Percentiles rank a stretch among this genome's conserved stretches.
phyloP scores from a whole-genome alignment of 2,113 vertebrate species.

The Thalassarche chlororhynchos region DNA sequence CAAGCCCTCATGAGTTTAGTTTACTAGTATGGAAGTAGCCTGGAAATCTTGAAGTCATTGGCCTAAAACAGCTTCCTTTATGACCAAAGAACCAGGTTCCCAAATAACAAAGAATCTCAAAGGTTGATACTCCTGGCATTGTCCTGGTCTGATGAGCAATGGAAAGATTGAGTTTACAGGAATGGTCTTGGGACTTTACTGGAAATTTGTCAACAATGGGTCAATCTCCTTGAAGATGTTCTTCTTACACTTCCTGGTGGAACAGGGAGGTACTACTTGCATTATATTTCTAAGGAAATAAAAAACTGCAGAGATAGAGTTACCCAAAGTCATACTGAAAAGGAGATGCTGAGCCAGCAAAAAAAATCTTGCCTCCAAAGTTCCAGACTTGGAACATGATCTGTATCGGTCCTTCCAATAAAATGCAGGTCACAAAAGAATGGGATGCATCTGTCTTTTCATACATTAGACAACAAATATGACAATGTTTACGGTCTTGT shows the following conservation, averaged over 20 bases:
- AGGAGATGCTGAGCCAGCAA: background rate
- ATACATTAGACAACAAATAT: background rate
- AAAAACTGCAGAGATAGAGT: background rate
- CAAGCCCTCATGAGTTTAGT: background rate
- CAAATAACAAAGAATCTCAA: background rate
- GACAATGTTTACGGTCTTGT: background rate
- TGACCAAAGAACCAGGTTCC: background rate
- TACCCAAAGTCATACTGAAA: background rate
- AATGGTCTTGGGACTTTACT: background rate
- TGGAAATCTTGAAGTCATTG: background rate
- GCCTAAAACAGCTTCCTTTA: background rate
- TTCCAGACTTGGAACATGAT: background rate
- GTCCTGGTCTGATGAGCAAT: background rate
- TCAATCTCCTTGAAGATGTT: background rate
- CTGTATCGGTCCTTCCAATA: background rate
- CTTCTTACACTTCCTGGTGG: background rate
- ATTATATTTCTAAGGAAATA: background rate
- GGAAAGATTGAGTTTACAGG: background rate
- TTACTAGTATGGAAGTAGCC: background rate
- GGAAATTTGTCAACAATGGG: background rate
- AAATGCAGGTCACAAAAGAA: background rate
- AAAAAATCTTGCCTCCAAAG: background rate
- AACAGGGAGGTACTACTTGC: background rate
- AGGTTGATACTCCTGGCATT: background rate
- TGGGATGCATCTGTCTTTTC: background rate